Evolutionary conservation across 2,888 invertebrate genomes (phyloP).

Genomic region (Brachynemurus nebulosus): DNA sequence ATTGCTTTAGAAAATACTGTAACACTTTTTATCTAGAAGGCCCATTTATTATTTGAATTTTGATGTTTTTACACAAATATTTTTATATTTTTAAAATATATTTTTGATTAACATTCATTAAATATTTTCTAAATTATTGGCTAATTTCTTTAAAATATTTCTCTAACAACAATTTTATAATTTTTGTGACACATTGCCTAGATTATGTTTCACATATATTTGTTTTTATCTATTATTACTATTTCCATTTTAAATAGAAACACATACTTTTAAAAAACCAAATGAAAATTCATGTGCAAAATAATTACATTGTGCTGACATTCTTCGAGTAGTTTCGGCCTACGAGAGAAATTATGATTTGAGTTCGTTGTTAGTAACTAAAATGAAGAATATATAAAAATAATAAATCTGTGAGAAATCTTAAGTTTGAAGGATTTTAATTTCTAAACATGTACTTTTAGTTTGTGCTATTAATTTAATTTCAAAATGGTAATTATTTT

Average conservation of each 20-base stretch:
- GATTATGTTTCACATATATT: background rate
- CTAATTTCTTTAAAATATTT: slow-evolving; percentile 1
- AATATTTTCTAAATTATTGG: background rate
- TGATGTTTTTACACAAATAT: too few relatives aligned
- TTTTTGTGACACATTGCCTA: background rate
- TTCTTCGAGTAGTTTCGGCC: too few relatives aligned
- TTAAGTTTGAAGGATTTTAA: background rate
- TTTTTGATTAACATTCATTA: slow-evolving; percentile 2
- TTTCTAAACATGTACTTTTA: too few relatives aligned
- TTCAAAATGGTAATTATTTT: too few relatives aligned
- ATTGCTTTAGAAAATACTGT: slow-evolving; percentile 8
- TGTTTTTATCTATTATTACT: background rate
- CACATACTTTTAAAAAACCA: too few relatives aligned
- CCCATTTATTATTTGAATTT: slow-evolving; percentile 5
- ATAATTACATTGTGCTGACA: too few relatives aligned
- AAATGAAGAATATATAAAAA: background rate
- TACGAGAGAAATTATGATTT: too few relatives aligned
- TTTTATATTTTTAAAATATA: too few relatives aligned
- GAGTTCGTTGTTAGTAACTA: too few relatives aligned
- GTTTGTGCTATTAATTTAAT: too few relatives aligned
- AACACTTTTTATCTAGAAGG: slow-evolving; percentile 4
- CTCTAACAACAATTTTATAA: background rate
- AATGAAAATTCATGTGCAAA: too few relatives aligned
- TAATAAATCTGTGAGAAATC: background rate
- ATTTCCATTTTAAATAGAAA: too few relatives aligned